Evolutionary conservation across 92 coral and sea anemone genomes (phyloP), one percentile per base, ranked within the genome.

Genomic region (Epizoanthus scotinus): DNA sequence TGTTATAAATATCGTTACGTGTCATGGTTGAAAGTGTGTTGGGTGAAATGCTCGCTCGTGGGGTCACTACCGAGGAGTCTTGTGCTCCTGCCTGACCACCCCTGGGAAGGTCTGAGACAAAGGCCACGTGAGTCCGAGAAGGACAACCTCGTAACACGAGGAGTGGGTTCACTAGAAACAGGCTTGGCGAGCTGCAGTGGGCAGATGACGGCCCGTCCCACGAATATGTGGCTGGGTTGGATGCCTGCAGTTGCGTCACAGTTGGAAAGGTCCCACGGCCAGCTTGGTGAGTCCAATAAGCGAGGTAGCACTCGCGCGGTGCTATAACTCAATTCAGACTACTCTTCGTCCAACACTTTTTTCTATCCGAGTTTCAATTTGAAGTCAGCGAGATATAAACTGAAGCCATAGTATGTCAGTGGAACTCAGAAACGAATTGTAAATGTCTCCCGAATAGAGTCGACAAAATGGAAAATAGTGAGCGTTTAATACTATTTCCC

Each of bases 61-160:
- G 98, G 98, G 98, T 81, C 86, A 95, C 98, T 77, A 65, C 70
- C 98, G 98, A 83, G 97, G 98, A 88, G 78, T 62, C 29, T 10
- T 31, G 61, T 83, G 70, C 82, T 88, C 88, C 97, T 91, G 97
- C 97, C 79, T n/a, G 21, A 53, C 67, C 56, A 77, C 98, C 98
- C 97, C 89, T 95, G 99, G 99, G 99, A 95, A 95, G 99, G 99
- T 95, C 99, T 93, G 99, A 95, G 99, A 95, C 91, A 87, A 82
- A 95, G 96, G 98, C 91, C 87, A 71, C 10, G 78, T 8, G 60
- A 15, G 94, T 85, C 84, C 98, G 57, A 88, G 99, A 90, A 14
- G 99, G 94, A 81, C 90, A 83, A 62, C 90, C 94, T 94, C 93
- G 65, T 73, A 94, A 94, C 63, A 15, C 73, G 95, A 88, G 96